Base-by-base conservation (phyloP, 2,888 invertebrate species). In the Nemotelus nigrinus region DNA sequence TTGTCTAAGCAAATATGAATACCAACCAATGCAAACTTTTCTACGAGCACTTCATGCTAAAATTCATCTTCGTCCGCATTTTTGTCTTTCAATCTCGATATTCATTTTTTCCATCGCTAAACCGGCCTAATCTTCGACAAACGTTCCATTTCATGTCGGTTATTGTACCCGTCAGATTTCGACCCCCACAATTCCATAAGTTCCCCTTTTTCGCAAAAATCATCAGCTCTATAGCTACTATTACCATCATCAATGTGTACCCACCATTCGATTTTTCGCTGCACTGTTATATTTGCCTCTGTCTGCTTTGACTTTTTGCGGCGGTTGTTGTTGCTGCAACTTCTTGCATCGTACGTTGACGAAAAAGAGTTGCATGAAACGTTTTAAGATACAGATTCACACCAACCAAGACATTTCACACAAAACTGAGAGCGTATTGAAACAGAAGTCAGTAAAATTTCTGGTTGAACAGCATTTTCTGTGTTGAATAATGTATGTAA, bases 381-480 rank as follows among this genome's bases (percentile, higher is more conserved):
- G 25, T 25, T 25, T 25, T 25, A 25, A 25, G 25, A 25, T 25
- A 25, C 25, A 25, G 25, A 25, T 25, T 25, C 25, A 25, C 25
- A 25, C 25, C 25, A 25, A 25, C 25, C 0, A 25, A 25, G 25
- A 25, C 25, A 25, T 25, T 25, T 25, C 25, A 25, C 25, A 25
- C 25, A 25, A 25, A 25, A 25, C 25, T 25, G 25, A 25, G 25
- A 25, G 25, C 25, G 25, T 25, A 25, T 25, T 25, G 25, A 25
- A 55, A 50, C 41, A 70, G n/a, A n/a, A 53, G 48, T 25, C 6
- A 50, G 50, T 50, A 8, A 63, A 53, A 70, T 70, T 70, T 70
- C 53, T 55, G 43, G 70, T 70, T 55, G 53, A 70, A 70, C 70
- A 55, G 70, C 70, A 70, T 63, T 68, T 25, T 70, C 70, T 70